phyloP scores from a whole-genome alignment of 2,888 invertebrate genomes.

The Acronicta psi region DNA sequence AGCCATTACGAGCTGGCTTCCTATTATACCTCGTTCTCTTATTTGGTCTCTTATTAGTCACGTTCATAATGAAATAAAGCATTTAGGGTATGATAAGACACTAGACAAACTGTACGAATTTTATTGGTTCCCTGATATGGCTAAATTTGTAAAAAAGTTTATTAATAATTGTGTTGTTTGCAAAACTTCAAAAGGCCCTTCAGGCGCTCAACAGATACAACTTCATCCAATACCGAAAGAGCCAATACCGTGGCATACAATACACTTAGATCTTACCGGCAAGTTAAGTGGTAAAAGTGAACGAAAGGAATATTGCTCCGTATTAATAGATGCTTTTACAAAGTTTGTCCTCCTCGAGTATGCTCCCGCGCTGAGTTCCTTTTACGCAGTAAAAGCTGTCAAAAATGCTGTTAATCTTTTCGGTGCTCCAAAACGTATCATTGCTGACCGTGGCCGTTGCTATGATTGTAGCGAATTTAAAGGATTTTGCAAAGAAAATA shows the following conservation, averaged over 20 bases:
- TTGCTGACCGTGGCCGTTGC: constrained; percentile 49
- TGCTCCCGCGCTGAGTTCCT: constrained; percentile 29
- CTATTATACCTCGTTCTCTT: constrained; percentile 44
- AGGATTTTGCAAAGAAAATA: constrained; percentile 38
- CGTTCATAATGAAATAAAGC: constrained; percentile 3
- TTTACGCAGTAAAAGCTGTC: constrained; percentile 31
- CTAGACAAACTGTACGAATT: constrained; percentile 5
- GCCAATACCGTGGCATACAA: constrained; percentile 52
- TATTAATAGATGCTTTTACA: constrained; percentile 54
- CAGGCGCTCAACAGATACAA: constrained; percentile 3
- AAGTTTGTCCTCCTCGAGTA: constrained; percentile 50
- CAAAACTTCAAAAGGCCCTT: constrained; percentile 7
- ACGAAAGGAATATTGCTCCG: constrained; percentile 51
- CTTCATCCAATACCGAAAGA: constrained; percentile 50
- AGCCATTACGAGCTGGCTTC: constrained; percentile 48
- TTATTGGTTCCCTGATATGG: constrained; percentile 11
- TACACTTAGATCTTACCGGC: constrained; percentile 57
- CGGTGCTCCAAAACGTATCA: constrained; percentile 44
- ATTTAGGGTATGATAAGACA: constrained; percentile 6
- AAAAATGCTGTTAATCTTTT: constrained; percentile 50
- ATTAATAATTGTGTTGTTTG: constrained; percentile 6
- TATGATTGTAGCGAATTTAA: constrained; percentile 42
- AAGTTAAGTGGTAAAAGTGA: constrained; percentile 24
- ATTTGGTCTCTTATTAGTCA: constrained; percentile 43
- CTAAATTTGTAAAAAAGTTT: neutral